These are phyloP conservation scores for Pterobdella sp. DNA, from an alignment of 2,888 invertebrate species.

Conservation along the genomic window DNA sequence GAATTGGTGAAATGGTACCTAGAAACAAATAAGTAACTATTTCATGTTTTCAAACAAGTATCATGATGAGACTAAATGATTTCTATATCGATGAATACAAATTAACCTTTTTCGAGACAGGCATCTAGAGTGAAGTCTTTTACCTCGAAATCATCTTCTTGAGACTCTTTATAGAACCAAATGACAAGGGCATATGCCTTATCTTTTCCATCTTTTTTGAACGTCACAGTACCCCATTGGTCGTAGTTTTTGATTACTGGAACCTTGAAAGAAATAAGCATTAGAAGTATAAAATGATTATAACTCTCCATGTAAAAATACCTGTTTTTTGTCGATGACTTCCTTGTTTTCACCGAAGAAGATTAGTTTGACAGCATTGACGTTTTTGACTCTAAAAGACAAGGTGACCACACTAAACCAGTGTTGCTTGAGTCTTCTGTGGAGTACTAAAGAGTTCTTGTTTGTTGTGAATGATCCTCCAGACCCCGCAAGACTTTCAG, in stretches of 20 bases:
- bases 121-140: slow-evolving; percentile 23
- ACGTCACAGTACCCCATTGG: background rate
- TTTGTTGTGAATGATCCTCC: background rate
- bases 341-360: background rate
- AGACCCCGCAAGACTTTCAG: background rate
- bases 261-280: background rate
- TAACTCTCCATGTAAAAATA: no score
- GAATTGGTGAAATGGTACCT: no score
- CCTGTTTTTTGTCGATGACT: background rate
- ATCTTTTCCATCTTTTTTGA: background rate
- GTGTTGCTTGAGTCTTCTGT: background rate
- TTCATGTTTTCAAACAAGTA: no score
- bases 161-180: background rate
- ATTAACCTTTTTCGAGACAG: slow-evolving; percentile 14
- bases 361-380: background rate
- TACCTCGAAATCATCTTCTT: background rate
- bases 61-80: no score
- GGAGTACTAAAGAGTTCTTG: background rate
- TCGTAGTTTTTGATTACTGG: background rate
- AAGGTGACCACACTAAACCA: background rate
- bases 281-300: no score
- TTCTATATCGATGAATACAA: no score
- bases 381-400: background rate
- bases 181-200: background rate
- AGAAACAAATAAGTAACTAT: no score